phyloP scores from a whole-genome alignment of 2,113 vertebrate species.

The Anarrhichthys ocellatus region DNA sequence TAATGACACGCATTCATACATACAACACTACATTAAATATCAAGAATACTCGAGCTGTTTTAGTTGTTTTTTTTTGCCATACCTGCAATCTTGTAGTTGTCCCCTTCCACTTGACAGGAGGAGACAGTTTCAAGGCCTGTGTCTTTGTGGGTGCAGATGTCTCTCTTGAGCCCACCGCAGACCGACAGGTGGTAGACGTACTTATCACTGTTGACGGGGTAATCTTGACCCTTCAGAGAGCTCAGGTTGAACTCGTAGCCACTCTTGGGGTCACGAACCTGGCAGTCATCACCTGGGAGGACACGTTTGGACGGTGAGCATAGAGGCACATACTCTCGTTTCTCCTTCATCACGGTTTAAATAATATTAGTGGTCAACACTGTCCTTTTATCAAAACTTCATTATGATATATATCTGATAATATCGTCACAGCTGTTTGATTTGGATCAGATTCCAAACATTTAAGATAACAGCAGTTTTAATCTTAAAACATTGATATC shows the following conservation, averaged over 20 bases:
- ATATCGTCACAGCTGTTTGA: background rate
- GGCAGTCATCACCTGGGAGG: conserved; percentile 87
- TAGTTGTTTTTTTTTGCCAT: background rate
- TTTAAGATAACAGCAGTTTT: background rate
- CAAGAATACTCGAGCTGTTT: background rate
- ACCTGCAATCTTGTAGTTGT: conserved; percentile 88
- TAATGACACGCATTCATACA: background rate
- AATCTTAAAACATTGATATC: background rate
- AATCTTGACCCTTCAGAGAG: conserved; percentile 83
- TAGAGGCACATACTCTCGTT: background rate
- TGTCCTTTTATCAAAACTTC: background rate
- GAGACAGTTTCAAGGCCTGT: conserved; percentile 67
- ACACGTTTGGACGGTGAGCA: background rate
- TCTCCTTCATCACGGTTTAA: background rate
- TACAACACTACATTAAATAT: background rate
- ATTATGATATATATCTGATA: background rate
- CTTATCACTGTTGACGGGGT: conserved; percentile 74
- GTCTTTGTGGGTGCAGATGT: conserved; percentile 72
- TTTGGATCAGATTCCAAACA: background rate
- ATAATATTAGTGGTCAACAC: background rate
- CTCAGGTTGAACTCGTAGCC: conserved; percentile 88
- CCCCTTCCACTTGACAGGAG: conserved; percentile 86
- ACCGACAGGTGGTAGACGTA: conserved; percentile 92
- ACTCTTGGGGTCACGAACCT: conserved; percentile 88
- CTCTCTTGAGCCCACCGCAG: conserved; percentile 82